Base-by-base conservation (phyloP, 2,888 invertebrate species). In the Oxyteleia sp. region DNA sequence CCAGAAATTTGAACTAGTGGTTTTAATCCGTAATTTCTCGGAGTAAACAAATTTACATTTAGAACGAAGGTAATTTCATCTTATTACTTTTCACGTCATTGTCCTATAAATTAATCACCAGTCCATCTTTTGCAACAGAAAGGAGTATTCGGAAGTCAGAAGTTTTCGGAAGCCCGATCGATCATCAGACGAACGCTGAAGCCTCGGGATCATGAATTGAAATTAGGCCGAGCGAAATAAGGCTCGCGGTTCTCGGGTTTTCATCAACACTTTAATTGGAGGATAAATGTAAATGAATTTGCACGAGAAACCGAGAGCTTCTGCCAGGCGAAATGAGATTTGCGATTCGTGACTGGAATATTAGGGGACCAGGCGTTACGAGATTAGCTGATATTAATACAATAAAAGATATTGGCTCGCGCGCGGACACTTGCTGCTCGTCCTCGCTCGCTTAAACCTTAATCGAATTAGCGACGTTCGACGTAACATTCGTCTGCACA, bases 231-330 rank as follows among this genome's bases (percentile, higher is more conserved):
- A 57, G 8, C 23, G 68, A 38, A 76, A 76, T 76, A 59, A 76
- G 76, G 18, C 49, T 55, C 59, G 35, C 41, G 41, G 57, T 51
- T 51, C 69, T 47, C 26, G 38, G 71, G 10, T 57, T 63, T 71
- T 59, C 59, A 71, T 71, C 57, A 71, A 71, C 61, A 51, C 51
- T 59, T 59, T 72, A 75, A 75, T 75, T 66, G 38, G 38, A 49
- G 59, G 59, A 66, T 66, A 55, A 75, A 66, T 75, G 75, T 66
- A 66, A 75, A 75, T 75, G 75, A 66, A 66, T 66, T 66, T 41
- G 41, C 38, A 18, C 38, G 18, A 47, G 11, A 49, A 26, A 57
- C 10, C 18, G 5, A 20, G 55, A 72, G 69, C 69, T 51, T 61
- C 47, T 57, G 47, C 38, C 29, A 4, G 16, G 8, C 59, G 66